Evolutionary conservation across 2,113 vertebrate species (phyloP), one percentile per base, ranked within the genome.

Genomic region (Forbesichthys papilliferus): DNA sequence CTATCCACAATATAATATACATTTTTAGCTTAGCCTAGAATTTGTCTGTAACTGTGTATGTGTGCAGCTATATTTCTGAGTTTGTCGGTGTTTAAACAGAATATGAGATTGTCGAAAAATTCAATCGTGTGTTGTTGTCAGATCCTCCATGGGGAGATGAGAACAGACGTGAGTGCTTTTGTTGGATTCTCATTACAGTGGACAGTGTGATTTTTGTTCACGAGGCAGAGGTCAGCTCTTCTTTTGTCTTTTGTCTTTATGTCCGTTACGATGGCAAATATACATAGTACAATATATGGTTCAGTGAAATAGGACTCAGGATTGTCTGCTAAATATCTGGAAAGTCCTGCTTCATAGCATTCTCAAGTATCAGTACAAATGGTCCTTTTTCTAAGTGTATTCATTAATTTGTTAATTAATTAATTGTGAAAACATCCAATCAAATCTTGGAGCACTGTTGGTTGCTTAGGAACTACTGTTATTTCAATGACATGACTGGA

Each of bases 131-230:
- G 27, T 27, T 27, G 27, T 27, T 27, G 27, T 27, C 2, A 3
- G 27, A 27, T 27, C 27, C 2, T 27, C 27, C 27, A 27, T 27
- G 27, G 27, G 27, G 27, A 27, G 27, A 27, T 27, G 27, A 27
- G 33, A 60, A 59, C 56, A 64, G 62, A 51, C 69, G 58, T 65
- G 69, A 75, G 69, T 18, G 18, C 46, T 61, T 62, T 33, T 58
- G 49, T 66, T 60, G 14, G n/a, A 78, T 56, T 84, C 57, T 78
- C 61, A 73, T 76, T 81, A 71, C 69, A 80, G 71, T 75, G 61
- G 83, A 71, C 36, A 79, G 55, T 79, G 75, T 81, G 69, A 78
- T 80, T 74, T 81, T 69, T 65, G 33, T 81, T 83, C 62, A 71
- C 62, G 60, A 83, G 34, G 53, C 70, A 64, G 58, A 63, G 42